Base-by-base conservation (phyloP, 2,113 vertebrate species). In the Sinocyclocheilus maitianheensis region DNA sequence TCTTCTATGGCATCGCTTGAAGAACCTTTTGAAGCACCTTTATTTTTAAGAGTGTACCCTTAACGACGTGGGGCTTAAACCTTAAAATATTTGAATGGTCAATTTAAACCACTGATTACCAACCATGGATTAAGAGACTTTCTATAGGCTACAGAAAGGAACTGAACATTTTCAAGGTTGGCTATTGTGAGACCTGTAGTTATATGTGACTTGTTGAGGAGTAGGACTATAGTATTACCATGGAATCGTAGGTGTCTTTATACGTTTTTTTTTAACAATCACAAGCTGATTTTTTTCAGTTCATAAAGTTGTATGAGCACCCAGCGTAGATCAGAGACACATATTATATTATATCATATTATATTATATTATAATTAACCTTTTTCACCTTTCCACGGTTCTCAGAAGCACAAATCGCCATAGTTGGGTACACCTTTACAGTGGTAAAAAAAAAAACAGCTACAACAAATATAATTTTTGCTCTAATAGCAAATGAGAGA, bases 101-200 rank as follows among this genome's bases (percentile, higher is more conserved):
- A 96, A 96, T 96, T 94, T 94, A 95, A 96, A 94, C 94, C 96
- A 51, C 85, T 83, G 79, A 83, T 83, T 85, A 84, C 60, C 40
- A 69, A 69, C 26, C 80, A 34, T 18, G 80, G 63, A 53, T 82
- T 82, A 71, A 53, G 18, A 67, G 43, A 81, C n/a, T 51, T 46
- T 37, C 24, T 48, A 43, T 51, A 55, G 16, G 16, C 53, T 55
- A 30, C 40, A 51, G 58, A 81, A 67, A 67, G 82, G 82, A 87
- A 89, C 80, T 82, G 51, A 79, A 81, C 85, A 87, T 84, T 84
- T 85, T 87, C 51, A 72, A 62, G 77, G 69, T 9, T 69, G 37
- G 77, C 85, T 80, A 75, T 81, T 84, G 81, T 63, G 4, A 69
- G n/a, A 65, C 26, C 77, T 60, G 65, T 86, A 55, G 34, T 63